Conservation (phyloP, 2,888 invertebrate genomes). For the Acrobasis suavella region DNA sequence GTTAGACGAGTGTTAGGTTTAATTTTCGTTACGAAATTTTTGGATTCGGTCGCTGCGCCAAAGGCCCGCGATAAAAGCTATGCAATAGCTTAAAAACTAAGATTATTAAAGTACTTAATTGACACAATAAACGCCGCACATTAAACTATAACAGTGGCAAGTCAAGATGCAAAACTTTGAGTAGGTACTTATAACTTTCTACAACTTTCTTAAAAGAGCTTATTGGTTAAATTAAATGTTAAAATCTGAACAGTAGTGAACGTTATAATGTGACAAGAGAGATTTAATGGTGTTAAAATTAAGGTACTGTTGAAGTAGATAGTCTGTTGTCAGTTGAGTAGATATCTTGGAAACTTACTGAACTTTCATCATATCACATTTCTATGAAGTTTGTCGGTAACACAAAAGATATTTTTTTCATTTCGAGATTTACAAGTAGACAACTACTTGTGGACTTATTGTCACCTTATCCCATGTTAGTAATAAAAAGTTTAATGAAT, state of each 20-base stretch:
- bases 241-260: conserved; percentile 11
- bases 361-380: neutral
- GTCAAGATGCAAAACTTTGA: neutral
- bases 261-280: conserved; percentile 15
- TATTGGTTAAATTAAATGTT: conserved; percentile 23
- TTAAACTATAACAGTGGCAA: neutral
- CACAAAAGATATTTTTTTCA: no score
- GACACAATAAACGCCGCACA: no score
- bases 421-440: no score
- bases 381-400: neutral
- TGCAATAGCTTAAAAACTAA: no score
- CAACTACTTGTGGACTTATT: no score
- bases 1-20: no score
- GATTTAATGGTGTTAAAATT: conserved; percentile 14
- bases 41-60: no score
- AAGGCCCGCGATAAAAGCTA: no score
- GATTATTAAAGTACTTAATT: no score
- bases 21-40: no score
- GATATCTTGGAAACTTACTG: conserved; percentile 1
- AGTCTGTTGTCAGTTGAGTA: conserved; percentile 16
- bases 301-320: conserved; percentile 20
- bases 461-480: no score
- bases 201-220: conserved; percentile 16
- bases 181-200: neutral
- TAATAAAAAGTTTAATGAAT: no score